A percentile compares a stretch with the other conserved stretches of the same genome.
These are phyloP conservation scores for Stenichneumon culpator DNA, from an alignment of 2,888 invertebrate species.

Conservation along the genomic window DNA sequence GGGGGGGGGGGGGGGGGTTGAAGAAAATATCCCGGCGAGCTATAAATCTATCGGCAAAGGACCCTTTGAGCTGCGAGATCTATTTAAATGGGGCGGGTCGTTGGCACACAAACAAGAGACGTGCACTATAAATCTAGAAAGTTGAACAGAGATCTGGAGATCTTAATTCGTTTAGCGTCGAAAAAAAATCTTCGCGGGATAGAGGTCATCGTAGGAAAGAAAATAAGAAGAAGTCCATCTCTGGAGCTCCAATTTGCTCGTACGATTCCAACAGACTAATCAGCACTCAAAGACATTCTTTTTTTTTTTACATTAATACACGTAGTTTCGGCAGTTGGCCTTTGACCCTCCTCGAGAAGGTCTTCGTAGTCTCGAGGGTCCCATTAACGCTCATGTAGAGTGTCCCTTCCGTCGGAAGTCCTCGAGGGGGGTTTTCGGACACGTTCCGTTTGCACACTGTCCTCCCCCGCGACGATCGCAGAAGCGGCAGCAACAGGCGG, in stretches of 20 bases:
- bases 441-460: slow-evolving; percentile 54
- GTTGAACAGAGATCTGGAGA: not conserved
- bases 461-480: slow-evolving; percentile 42
- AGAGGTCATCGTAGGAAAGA: not conserved
- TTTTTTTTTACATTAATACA: slow-evolving; percentile 17
- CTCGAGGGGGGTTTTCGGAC: slow-evolving; percentile 53
- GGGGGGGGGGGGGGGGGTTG: slow-evolving; percentile 11
- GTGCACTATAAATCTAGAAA: slow-evolving; percentile 70
- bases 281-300: slow-evolving; percentile 19
- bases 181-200: not conserved
- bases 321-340: slow-evolving; percentile 55
- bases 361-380: slow-evolving; percentile 59
- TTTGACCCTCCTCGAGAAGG: slow-evolving; percentile 53
- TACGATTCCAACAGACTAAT: slow-evolving; percentile 37
- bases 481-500: slow-evolving; percentile 57
- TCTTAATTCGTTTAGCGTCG: slow-evolving; percentile 15
- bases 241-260: slow-evolving; percentile 26
- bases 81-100: slow-evolving; percentile 55
- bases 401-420: slow-evolving; percentile 80
- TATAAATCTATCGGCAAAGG: slow-evolving; percentile 65
- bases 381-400: slow-evolving; percentile 72
- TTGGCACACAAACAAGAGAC: slow-evolving; percentile 59
- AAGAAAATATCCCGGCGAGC: slow-evolving; percentile 53
- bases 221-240: not conserved
- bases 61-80: slow-evolving; percentile 31